Base-by-base conservation (phyloP, 1,140 invertebrate genomes). In the Laodelphax striatellus region DNA sequence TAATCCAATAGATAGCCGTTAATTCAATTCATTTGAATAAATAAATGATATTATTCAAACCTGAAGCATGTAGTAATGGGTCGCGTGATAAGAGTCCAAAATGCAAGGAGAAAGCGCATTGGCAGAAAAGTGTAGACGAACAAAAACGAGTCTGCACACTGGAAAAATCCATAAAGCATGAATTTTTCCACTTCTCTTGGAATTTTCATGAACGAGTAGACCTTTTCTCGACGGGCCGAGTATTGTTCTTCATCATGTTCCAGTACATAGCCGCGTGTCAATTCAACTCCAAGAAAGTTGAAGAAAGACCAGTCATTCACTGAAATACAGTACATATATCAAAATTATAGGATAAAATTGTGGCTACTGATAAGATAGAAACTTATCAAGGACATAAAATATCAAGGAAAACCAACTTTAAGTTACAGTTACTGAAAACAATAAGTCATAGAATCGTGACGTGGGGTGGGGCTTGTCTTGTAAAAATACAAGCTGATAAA, bases 71-170 rank as follows among this genome's bases (percentile, higher is more conserved):
- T 79, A 55, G 78, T 79, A 66, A 90, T 74, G 28, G 87, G 80
- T 65, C 88, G 79, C 42, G 80, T 84, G 5, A 91, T 69, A 46
- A 93, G 76, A 44, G 85, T 83, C 84, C 87, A 92, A 56, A 92
- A 71, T 17, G 92, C 93, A 70, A 97, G 78, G 14, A 91, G 65
- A 73, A 98, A 94, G 66, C 97, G 77, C 52, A 99, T 72, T 31
- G 97, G 97, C 66, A 99, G 78, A 81, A 98, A 97, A 55, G 97
- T 98, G 71, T 97, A 97, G 42, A 98, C 86, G 79, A 95, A 98
- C 50, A 98, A 79, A 74, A 99, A 96, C 22, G 95, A 95, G 77
- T 99, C 97, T n/a, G 92, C 85, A 78, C 96, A 99, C 76, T 91
- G 79, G 70, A 98, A 88, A 71, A 97, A 96, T 42, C 97, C 97